Evolutionary conservation across 2,113 vertebrate genomes (phyloP).

Genomic region (Cisticola juncidis): DNA sequence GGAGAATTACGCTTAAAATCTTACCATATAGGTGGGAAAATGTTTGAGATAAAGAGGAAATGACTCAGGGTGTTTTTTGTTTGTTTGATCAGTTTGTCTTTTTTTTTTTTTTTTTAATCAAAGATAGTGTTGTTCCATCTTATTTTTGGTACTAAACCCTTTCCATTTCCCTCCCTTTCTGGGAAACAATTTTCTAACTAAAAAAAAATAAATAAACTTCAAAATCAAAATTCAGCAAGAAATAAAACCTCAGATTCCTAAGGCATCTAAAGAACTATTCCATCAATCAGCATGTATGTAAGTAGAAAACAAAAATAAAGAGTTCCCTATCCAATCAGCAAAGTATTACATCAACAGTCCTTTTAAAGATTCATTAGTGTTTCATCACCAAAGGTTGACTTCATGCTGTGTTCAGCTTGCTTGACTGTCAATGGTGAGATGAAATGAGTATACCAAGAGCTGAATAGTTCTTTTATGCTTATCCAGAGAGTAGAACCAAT

Average conservation of each 20-base stretch:
- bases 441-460: constrained; percentile 1
- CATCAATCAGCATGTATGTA: not conserved
- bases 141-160: not conserved
- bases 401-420: not conserved
- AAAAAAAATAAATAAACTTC: not conserved
- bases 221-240: not conserved
- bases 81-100: not conserved
- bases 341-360: not conserved
- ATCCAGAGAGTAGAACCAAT: constrained; percentile 18
- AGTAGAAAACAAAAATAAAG: not conserved
- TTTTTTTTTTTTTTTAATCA: not conserved
- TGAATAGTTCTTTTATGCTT: constrained; percentile 25
- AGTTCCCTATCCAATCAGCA: not conserved
- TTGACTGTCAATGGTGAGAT: not conserved
- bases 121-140: not conserved
- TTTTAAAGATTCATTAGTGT: constrained; percentile 33
- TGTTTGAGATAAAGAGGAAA: not conserved
- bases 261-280: not conserved
- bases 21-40: not conserved
- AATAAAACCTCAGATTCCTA: not conserved
- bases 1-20: not conserved
- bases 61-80: not conserved
- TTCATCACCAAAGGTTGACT: constrained; percentile 13
- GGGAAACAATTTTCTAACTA: not conserved
- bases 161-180: not conserved